Evolutionary conservation across 2,113 vertebrate genomes (phyloP), one percentile per base, ranked within the genome.

Genomic region (Megaleporinus macrocephalus): DNA sequence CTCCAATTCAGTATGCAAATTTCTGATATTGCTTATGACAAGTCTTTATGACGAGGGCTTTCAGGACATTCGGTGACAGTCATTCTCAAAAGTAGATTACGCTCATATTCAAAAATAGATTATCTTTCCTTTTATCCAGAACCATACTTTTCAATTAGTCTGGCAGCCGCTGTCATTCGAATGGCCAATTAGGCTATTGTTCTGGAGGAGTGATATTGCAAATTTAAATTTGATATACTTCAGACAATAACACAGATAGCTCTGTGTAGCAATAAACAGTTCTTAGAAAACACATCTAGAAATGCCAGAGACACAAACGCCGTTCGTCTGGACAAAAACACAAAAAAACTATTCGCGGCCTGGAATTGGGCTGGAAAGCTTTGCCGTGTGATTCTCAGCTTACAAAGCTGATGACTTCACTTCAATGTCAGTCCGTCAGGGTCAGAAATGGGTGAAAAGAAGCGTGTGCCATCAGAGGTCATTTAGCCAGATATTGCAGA

Each of bases 101-200:
- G 47, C 22, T 63, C 57, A 30, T 73, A 51, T 73, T 73, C n/a
- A 44, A 80, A 73, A 80, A 80, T 27, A n/a, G 57, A 80, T 79
- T 79, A 71, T 41, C 29, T 18, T 80, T 80, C 22, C 59, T 44
- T 55, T 36, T 36, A 65, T 33, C 49, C 16, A 65, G 15, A 65
- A 33, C 6, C n/a, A 73, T 27, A 53, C 44, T 62, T 70, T 62
- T 80, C 18, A 59, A 75, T 75, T 75, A 59, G 29, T 22, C 73
- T 61, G 73, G 30, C 73, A 75, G 26, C 51, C 26, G 65, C 53
- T 73, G 22, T 20, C 59, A 69, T 22, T 63, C 51, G 15, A 79
- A 44, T 68, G 30, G 53, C 27, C 13, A 29, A 27, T 73, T 76
- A 66, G 13, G 22, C n/a, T 47, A 22, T 71, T 82, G 70, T 70